Evolutionary conservation across 1,140 invertebrate genomes (phyloP), one percentile per base, ranked within the genome.

Genomic region (silkworm (Bombyx mori)): DNA sequence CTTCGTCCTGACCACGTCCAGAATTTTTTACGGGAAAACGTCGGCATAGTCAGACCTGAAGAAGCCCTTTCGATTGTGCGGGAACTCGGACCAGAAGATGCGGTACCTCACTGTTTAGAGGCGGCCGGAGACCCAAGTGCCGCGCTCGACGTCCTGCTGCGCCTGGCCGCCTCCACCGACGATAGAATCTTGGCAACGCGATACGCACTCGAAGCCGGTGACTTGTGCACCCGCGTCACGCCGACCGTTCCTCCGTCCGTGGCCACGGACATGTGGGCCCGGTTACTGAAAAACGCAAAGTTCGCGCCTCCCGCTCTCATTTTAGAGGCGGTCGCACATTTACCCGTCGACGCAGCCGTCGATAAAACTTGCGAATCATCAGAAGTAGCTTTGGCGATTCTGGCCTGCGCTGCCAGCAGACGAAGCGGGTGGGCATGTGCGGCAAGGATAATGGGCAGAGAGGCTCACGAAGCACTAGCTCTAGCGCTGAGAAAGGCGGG

Each of bases 101-200:
- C 84, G 6, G 78, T 80, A 63, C 69, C 86, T 26, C 52, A 68
- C 8, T 88, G 86, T 52, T 64, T 88, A 9, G 87, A 88, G 48
- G 81, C 81, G 6, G 66, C 66, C 7, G 82, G 82, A 1, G 82
- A 86, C 54, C 65, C 73, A 18, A 56, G 55, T 18, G 77, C 67
- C 35, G 83, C 79, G 1, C 66, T 85, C 18, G 69, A 79, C 7
- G 60, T 63, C 0, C 58, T 76, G 6, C 49, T 85, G 10, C 58
- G 56, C 1, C 61, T 75, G 1, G 55, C 63, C 8, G 48, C 63
- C 6, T 57, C 52, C 10, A 53, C 44, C 12, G 61, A 68, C 18
- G 65, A 63, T 43, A 65, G 62, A 10, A 45, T 43, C n/a, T 56
- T 51, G 12, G 62, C 56, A 8, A 59, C 69, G 5, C n/a, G 12